A percentile compares a stretch with the other conserved stretches of the same genome.
These are phyloP conservation scores for Mizuhopecten yessoensis DNA, from an alignment of 1,140 invertebrate species.

Conservation along the genomic window DNA sequence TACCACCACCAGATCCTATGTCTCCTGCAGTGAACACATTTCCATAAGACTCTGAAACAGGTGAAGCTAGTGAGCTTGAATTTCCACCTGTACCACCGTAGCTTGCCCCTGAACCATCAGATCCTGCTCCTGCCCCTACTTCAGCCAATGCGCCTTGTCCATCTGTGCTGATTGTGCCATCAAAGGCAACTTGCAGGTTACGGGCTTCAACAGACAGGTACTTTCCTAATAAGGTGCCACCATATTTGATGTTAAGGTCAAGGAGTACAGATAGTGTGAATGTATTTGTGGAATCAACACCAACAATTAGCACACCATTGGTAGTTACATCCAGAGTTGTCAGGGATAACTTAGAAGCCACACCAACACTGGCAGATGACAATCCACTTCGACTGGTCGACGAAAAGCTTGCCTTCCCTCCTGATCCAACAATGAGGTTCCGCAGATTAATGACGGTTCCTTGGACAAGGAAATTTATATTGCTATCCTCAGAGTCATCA, in stretches of 20 bases:
- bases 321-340: conserved; percentile 71
- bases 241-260: conserved; percentile 70
- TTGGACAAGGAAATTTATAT: conserved; percentile 65
- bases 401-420: conserved; percentile 66
- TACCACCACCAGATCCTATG: conserved; percentile 74
- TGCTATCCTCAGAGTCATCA: conserved; percentile 59
- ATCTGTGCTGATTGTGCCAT: conserved; percentile 63
- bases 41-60: conserved; percentile 60
- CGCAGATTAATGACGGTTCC: conserved; percentile 69
- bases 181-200: conserved; percentile 68
- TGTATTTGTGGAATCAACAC: conserved; percentile 58
- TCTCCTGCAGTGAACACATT: conserved; percentile 60
- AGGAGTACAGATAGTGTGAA: conserved; percentile 67
- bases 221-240: conserved; percentile 65
- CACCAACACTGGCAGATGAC: conserved; percentile 55
- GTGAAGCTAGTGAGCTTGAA: conserved; percentile 47
- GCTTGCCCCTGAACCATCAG: conserved; percentile 67
- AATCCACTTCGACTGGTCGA: conserved; percentile 68
- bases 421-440: conserved; percentile 71
- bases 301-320: conserved; percentile 66
- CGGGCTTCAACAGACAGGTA: conserved; percentile 66
- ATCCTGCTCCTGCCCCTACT: conserved; percentile 59
- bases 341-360: conserved; percentile 65
- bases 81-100: conserved; percentile 73
- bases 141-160: conserved; percentile 57